A percentile compares a stretch with the other conserved stretches of the same genome.
Conservation (phyloP, 2,888 invertebrate genomes). For the Lithophane semibrunnea region DNA sequence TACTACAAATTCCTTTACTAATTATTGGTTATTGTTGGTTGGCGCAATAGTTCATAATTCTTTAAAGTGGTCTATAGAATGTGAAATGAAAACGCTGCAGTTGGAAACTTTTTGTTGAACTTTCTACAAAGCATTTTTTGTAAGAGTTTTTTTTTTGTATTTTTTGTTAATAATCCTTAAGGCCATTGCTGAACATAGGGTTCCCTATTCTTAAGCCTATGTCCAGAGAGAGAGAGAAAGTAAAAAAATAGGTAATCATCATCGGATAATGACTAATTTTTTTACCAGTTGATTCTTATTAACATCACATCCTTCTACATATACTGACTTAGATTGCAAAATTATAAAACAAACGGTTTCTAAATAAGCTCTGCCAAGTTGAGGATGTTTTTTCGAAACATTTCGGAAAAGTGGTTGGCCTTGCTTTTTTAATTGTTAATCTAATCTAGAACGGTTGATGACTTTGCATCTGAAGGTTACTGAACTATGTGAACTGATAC, state of each 20-base stretch:
- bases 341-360: constrained; percentile 5
- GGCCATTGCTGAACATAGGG: not conserved
- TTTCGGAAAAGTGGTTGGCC: constrained; percentile 19
- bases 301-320: not conserved
- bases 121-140: not conserved
- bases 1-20: constrained; percentile 43
- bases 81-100: not conserved
- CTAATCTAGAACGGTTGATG: not conserved
- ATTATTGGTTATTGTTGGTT: constrained; percentile 13
- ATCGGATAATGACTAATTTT: not conserved
- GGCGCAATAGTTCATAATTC: not conserved
- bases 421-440: not conserved
- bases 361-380: constrained; percentile 31
- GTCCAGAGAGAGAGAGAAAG: not conserved
- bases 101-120: not conserved
- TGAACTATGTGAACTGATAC: not conserved
- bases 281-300: no score
- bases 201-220: not conserved
- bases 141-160: no score
- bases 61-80: no score
- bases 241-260: no score
- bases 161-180: no score
- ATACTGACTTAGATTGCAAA: not conserved
- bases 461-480: constrained; percentile 5
- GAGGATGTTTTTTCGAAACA: constrained; percentile 28